These are phyloP conservation scores for Nasua narica DNA, from an alignment of 2,797 vertebrate species.

Conservation along the genomic window DNA sequence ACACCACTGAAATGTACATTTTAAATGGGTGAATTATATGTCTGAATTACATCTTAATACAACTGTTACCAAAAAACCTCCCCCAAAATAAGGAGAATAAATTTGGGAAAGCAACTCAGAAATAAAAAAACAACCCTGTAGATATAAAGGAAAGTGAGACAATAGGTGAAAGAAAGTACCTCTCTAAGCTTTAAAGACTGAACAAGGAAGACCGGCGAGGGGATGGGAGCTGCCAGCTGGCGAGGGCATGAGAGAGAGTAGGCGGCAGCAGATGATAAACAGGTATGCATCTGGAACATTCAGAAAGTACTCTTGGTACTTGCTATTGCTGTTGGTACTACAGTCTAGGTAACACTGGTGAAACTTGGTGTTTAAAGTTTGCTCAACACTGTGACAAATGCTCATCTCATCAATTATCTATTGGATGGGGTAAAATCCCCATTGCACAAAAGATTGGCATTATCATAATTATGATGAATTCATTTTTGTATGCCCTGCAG, in stretches of 20 bases:
- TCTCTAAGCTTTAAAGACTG: not conserved
- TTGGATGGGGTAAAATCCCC: slow-evolving; percentile 9
- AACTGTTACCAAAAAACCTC: not conserved
- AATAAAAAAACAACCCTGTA: not conserved
- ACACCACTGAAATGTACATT: not conserved
- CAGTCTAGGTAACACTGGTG: not conserved
- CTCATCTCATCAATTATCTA: slow-evolving; percentile 19
- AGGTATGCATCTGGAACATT: not conserved
- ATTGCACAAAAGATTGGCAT: not conserved
- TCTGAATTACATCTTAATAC: not conserved
- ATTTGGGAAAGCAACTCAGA: not conserved
- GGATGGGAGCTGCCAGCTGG: not conserved
- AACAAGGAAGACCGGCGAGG: not conserved
- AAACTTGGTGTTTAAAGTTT: slow-evolving; percentile 26
- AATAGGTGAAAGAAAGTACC: not conserved
- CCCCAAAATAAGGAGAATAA: not conserved
- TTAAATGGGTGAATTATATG: not conserved
- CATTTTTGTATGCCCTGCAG: slow-evolving; percentile 4
- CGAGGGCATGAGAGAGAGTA: not conserved
- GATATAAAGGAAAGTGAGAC: not conserved
- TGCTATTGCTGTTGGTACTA: not conserved
- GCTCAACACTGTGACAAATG: not conserved
- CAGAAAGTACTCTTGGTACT: no score
- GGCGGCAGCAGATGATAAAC: not conserved
- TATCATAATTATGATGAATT: slow-evolving; percentile 29